phyloP scores from a whole-genome alignment of 2,113 vertebrate genomes.

The Anoura caudifer region DNA sequence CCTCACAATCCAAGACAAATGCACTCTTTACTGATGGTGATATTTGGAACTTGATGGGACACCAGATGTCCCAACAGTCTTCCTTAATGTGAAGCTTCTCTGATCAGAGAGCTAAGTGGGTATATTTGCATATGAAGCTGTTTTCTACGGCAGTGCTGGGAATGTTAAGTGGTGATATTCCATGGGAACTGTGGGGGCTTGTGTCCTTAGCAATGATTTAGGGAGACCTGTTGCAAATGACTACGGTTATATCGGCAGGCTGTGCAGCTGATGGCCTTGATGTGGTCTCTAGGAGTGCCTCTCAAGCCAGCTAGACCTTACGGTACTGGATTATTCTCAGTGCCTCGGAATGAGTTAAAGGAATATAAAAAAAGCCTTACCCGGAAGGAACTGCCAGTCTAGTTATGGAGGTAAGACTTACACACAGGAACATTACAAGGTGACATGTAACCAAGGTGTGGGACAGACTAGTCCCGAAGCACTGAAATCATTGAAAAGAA shows the following conservation, averaged over 20 bases:
- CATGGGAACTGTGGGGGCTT: constrained; percentile 42
- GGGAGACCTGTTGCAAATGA: constrained; percentile 61
- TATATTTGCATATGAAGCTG: constrained; percentile 74
- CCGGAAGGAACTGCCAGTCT: neutral
- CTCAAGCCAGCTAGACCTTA: constrained; percentile 21
- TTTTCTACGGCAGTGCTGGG: constrained; percentile 62
- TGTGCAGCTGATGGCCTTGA: constrained; percentile 46
- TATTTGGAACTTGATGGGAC: constrained; percentile 71
- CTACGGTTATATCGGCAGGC: constrained; percentile 64
- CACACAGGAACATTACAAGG: neutral
- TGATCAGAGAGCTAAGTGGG: constrained; percentile 66
- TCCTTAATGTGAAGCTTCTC: constrained; percentile 59
- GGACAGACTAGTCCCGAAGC: neutral
- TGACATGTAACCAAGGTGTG: neutral
- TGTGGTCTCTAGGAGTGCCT: constrained; percentile 22
- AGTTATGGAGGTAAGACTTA: neutral
- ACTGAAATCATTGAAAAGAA: neutral
- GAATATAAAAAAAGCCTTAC: neutral
- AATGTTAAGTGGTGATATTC: constrained; percentile 63
- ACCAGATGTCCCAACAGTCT: constrained; percentile 70
- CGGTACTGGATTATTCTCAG: neutral
- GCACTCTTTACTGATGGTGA: constrained; percentile 56
- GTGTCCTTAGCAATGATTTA: constrained; percentile 73
- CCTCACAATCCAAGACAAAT: neutral
- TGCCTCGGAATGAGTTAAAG: neutral